Percentiles rank a stretch among this genome's conserved stretches.
Conservation (phyloP, 2,888 invertebrate species). For the Odiellus spinosus region DNA sequence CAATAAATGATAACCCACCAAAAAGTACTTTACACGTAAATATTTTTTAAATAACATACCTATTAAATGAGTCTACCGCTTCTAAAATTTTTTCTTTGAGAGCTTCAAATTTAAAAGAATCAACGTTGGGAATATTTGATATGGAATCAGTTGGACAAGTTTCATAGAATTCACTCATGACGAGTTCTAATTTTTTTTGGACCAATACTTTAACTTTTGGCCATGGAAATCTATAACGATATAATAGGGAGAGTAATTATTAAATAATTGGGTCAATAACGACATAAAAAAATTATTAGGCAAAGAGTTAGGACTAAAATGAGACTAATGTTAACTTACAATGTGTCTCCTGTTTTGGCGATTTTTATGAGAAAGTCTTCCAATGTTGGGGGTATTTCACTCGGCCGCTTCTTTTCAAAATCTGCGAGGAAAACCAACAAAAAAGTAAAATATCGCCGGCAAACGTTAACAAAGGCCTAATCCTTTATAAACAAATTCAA, state of each 20-base stretch:
- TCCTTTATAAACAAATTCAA: too few species aligned
- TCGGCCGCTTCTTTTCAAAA: conserved; percentile 42
- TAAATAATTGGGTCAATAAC: background rate
- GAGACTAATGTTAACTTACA: conserved; percentile 27
- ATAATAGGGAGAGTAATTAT: conserved; percentile 59
- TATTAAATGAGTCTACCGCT: background rate
- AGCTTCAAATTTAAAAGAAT: background rate
- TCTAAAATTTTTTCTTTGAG: background rate
- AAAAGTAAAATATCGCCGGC: conserved; percentile 1
- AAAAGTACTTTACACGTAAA: too few species aligned
- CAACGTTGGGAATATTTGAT: background rate
- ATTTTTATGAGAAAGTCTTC: conserved; percentile 79
- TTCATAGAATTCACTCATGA: conserved; percentile 1
- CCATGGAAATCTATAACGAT: conserved; percentile 43
- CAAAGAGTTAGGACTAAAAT: background rate
- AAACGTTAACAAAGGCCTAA: too few species aligned
- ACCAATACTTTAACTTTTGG: background rate
- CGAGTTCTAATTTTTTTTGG: background rate
- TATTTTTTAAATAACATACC: too few species aligned
- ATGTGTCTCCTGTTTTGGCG: conserved; percentile 82
- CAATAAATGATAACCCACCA: too few species aligned
- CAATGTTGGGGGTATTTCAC: conserved; percentile 69
- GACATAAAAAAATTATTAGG: background rate
- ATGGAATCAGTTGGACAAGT: background rate
- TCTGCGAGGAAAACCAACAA: conserved; percentile 18